phyloP scores from a whole-genome alignment of 2,888 invertebrate species.

The Pammene aurita region DNA sequence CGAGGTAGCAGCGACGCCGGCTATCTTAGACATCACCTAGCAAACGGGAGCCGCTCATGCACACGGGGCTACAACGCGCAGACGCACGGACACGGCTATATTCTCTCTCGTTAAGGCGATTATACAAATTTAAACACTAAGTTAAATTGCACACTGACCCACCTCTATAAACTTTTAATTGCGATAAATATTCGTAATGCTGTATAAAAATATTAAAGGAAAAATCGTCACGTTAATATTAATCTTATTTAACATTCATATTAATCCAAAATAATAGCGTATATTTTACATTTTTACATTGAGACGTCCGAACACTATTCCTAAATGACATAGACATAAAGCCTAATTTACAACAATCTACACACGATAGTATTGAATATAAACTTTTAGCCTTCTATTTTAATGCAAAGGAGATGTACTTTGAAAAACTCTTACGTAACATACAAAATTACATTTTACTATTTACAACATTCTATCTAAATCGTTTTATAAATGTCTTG shows the following conservation, averaged over 20 bases:
- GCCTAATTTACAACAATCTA: constrained; percentile 81
- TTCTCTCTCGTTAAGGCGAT: constrained; percentile 83
- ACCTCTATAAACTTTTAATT: constrained; percentile 83
- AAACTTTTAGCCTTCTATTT: constrained; percentile 74
- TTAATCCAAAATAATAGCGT: constrained; percentile 76
- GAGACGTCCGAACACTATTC: constrained; percentile 74
- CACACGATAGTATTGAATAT: constrained; percentile 77
- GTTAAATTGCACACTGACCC: constrained; percentile 80
- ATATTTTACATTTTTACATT: constrained; percentile 83
- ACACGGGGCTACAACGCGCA: constrained; percentile 60
- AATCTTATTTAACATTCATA: constrained; percentile 79
- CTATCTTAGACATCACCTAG: constrained; percentile 25
- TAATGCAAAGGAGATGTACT: constrained; percentile 79
- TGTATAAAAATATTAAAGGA: constrained; percentile 84
- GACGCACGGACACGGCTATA: constrained; percentile 76
- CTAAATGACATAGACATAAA: constrained; percentile 78
- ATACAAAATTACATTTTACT: constrained; percentile 81
- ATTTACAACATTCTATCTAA: constrained; percentile 80
- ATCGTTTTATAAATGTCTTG: constrained; percentile 62
- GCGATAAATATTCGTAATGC: constrained; percentile 81
- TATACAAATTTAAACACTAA: constrained; percentile 79
- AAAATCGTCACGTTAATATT: constrained; percentile 78
- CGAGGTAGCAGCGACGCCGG: constrained; percentile 9
- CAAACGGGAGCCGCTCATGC: constrained; percentile 46
- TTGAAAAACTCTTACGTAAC: constrained; percentile 76